Percentiles rank a stretch among this genome's conserved stretches.
Conservation (phyloP, 2,113 vertebrate species). For the Megaceryle torquata region DNA sequence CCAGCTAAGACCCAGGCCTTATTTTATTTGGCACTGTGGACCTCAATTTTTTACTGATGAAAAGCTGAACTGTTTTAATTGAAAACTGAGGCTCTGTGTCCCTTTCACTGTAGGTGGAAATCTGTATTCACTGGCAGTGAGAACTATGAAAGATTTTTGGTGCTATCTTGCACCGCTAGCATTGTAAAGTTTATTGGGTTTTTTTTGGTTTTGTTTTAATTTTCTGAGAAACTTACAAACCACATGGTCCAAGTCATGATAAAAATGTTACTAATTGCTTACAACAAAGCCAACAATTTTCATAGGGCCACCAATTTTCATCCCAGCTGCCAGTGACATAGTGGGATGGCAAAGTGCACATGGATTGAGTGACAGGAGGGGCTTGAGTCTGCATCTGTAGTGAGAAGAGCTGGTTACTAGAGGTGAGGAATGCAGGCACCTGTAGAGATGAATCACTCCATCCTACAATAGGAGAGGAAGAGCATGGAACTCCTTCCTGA, state of each 20-base stretch:
- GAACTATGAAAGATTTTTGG: not conserved
- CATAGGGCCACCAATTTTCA: not conserved
- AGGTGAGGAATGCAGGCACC: not conserved
- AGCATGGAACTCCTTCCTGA: not conserved
- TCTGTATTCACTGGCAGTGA: not conserved
- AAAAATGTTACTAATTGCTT: not conserved
- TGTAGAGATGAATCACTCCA: not conserved
- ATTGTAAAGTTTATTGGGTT: not conserved
- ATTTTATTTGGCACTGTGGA: not conserved
- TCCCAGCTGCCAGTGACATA: not conserved
- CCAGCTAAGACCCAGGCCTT: not conserved
- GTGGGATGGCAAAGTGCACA: not conserved
- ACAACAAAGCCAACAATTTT: not conserved
- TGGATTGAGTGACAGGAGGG: rapidly evolving
- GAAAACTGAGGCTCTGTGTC: not conserved
- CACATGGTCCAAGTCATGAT: not conserved
- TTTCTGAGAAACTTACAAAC: not conserved
- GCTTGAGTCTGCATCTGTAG: not conserved
- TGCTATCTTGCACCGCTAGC: not conserved
- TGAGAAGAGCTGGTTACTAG: not conserved
- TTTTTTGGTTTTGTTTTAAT: not conserved
- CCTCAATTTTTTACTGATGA: not conserved
- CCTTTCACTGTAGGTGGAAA: not conserved
- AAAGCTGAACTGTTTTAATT: not conserved
- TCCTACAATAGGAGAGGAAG: not conserved